Percentiles rank a stretch among this genome's conserved stretches.
Evolutionary conservation across 2,797 vertebrate genomes (phyloP).

Genomic region (Cirrhinus molitorella): DNA sequence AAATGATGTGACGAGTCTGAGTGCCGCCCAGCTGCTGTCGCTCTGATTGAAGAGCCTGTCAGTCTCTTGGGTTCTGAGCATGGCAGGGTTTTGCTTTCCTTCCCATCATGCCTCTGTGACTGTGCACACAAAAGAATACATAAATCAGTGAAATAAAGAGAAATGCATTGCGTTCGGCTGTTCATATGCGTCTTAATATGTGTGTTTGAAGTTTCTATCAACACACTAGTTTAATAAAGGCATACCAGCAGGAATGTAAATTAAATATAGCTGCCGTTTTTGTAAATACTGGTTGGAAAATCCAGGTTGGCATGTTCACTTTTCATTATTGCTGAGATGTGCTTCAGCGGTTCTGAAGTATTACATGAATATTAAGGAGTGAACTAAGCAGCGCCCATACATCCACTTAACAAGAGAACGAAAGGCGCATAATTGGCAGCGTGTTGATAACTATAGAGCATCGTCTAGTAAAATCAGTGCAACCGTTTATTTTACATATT

Average conservation of each 20-base stretch:
- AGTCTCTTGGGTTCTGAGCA: slow-evolving; percentile 41
- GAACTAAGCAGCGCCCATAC: slow-evolving; percentile 19
- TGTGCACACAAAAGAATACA: slow-evolving; percentile 21
- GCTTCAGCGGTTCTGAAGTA: slow-evolving; percentile 33
- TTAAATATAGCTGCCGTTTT: slow-evolving; percentile 12
- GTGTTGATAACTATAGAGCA: slow-evolving; percentile 7
- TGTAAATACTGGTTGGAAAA: neutral
- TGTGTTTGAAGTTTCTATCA: slow-evolving; percentile 11
- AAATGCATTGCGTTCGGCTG: neutral
- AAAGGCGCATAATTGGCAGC: slow-evolving; percentile 31
- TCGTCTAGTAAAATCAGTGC: neutral
- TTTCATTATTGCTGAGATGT: slow-evolving; percentile 30
- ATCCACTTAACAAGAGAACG: slow-evolving; percentile 23
- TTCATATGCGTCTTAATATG: neutral
- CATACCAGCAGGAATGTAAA: neutral
- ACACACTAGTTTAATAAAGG: neutral
- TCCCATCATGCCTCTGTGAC: slow-evolving; percentile 34
- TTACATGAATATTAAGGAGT: slow-evolving; percentile 41
- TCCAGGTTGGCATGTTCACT: slow-evolving; percentile 23
- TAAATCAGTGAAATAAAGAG: slow-evolving; percentile 20
- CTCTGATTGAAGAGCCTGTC: slow-evolving; percentile 42
- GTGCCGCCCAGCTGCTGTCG: slow-evolving; percentile 34
- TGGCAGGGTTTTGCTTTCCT: slow-evolving; percentile 26
- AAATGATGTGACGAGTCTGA: slow-evolving; percentile 22
- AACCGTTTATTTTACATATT: neutral